A percentile compares a stretch with the other conserved stretches of the same genome.
These are phyloP conservation scores for Galago senegalensis DNA, from an alignment of 2,797 vertebrate genomes.

Conservation along the genomic window DNA sequence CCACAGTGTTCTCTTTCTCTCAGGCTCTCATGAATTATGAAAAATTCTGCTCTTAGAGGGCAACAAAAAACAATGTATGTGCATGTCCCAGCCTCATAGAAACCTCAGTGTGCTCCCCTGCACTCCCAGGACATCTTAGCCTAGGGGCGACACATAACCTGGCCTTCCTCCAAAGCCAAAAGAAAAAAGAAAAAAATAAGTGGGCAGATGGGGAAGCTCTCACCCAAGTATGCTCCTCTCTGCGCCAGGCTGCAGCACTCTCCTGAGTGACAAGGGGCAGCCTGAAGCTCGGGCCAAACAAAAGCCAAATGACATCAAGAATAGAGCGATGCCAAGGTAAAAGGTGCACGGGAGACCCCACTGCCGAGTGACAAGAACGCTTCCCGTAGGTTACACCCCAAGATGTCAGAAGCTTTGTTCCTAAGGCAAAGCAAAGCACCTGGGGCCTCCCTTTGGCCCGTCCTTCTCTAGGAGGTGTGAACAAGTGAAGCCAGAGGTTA, in stretches of 20 bases:
- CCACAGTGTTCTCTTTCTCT: slow-evolving; percentile 48
- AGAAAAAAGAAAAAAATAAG: slow-evolving; percentile 63
- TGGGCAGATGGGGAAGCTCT: slow-evolving; percentile 66
- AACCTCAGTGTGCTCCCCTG: not conserved
- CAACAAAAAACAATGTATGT: not conserved
- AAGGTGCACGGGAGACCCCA: not conserved
- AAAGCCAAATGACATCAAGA: not conserved
- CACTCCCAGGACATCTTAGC: not conserved
- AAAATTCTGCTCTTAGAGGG: slow-evolving; percentile 43
- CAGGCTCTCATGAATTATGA: not conserved
- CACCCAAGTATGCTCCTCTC: slow-evolving; percentile 13
- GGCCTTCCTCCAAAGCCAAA: slow-evolving; percentile 59
- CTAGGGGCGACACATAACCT: not conserved
- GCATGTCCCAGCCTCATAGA: not conserved
- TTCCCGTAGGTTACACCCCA: not conserved
- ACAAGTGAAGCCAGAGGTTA: not conserved
- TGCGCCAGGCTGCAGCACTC: slow-evolving; percentile 45
- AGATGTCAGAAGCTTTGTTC: not conserved
- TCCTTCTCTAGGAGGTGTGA: not conserved
- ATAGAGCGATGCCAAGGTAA: not conserved
- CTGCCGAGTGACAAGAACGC: not conserved
- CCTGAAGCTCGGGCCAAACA: not conserved
- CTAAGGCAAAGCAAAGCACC: not conserved
- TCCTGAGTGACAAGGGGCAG: slow-evolving; percentile 17
- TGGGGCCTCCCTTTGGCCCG: not conserved